Conservation (phyloP, 2,113 vertebrate species). For the crab-eating macaque (Macaca fascicularis) region T2T-MFA8v1.1 NC_088377.1:154683501-154684000, state of each 20-base stretch:
- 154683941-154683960: background rate
- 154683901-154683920: background rate
- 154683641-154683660: background rate
- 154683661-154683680: background rate
- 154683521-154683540: background rate
- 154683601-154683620: background rate
- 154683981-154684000: background rate
- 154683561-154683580: background rate
- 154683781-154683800: background rate
- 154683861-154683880: background rate
- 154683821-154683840: background rate
- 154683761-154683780: background rate
- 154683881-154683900: background rate
- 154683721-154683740: background rate
- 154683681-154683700: background rate
- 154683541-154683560: background rate
- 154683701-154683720: background rate
- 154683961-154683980: background rate
- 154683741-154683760: background rate
- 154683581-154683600: background rate
- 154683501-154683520: background rate
- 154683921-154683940: background rate
- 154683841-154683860: background rate
- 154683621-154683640: background rate
- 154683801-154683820: background rate